A percentile compares a stretch with the other conserved stretches of the same genome.
phyloP scores from a whole-genome alignment of 2,888 invertebrate species.

The Acronicta alni region DNA sequence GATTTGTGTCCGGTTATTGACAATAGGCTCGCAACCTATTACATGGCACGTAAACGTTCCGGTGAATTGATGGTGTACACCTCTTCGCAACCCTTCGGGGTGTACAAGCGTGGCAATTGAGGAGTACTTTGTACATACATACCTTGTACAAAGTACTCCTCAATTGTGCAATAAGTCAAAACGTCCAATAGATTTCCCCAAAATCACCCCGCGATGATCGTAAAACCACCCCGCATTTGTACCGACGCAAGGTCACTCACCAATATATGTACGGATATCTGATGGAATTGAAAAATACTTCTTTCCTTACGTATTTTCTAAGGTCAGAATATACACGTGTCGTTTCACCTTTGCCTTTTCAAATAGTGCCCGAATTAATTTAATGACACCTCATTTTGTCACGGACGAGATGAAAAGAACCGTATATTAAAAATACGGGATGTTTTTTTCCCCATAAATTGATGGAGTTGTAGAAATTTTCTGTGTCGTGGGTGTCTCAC shows the following conservation, averaged over 20 bases:
- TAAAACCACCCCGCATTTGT: slow-evolving; percentile 77
- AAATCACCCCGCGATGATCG: slow-evolving; percentile 77
- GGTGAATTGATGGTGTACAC: too few relatives aligned
- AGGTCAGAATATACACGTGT: slow-evolving; percentile 42
- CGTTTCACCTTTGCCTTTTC: slow-evolving; percentile 37
- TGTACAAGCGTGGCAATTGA: too few relatives aligned
- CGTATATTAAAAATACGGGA: slow-evolving; percentile 4
- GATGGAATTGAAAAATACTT: slow-evolving; percentile 77
- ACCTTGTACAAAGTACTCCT: slow-evolving; percentile 63
- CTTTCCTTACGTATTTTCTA: slow-evolving; percentile 52
- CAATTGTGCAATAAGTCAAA: slow-evolving; percentile 76
- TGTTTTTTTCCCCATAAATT: neutral
- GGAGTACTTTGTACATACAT: too few relatives aligned
- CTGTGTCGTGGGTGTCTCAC: neutral
- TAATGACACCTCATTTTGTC: slow-evolving; percentile 20
- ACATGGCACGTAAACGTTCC: too few relatives aligned
- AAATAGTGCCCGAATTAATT: slow-evolving; percentile 30
- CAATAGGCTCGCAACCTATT: too few relatives aligned
- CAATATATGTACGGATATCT: slow-evolving; percentile 73
- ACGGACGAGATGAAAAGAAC: slow-evolving; percentile 5
- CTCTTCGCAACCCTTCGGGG: too few relatives aligned
- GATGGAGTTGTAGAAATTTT: neutral
- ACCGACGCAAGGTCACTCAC: slow-evolving; percentile 75
- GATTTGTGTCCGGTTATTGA: too few relatives aligned
- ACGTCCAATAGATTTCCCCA: slow-evolving; percentile 74